phyloP scores from a whole-genome alignment of 2,797 vertebrate genomes.

The Urophycis tenuis region DNA sequence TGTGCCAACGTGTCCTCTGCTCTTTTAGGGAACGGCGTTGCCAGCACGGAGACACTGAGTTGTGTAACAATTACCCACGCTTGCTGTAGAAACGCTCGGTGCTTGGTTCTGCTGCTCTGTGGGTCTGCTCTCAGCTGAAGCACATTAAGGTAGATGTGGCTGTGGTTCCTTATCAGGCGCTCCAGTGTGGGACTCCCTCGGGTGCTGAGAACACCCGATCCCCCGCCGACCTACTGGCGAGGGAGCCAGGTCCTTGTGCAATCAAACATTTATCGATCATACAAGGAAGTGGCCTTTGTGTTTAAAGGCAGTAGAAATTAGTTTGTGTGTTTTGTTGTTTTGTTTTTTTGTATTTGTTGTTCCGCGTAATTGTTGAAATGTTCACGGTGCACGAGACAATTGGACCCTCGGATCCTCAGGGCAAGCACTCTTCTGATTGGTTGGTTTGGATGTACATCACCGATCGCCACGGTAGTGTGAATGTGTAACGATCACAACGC shows the following conservation, averaged over 20 bases:
- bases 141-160: neutral
- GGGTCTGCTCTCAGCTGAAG: neutral
- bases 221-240: neutral
- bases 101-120: neutral
- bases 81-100: neutral
- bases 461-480: neutral
- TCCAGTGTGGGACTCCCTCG: too few species aligned
- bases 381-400: neutral
- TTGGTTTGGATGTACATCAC: neutral
- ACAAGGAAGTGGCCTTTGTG: neutral
- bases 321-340: neutral
- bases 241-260: neutral
- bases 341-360: neutral
- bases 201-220: neutral
- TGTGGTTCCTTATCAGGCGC: neutral
- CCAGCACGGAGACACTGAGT: conserved; percentile 2
- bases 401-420: too few species aligned
- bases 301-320: neutral
- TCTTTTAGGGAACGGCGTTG: neutral
- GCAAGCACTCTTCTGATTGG: neutral
- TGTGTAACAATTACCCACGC: neutral
- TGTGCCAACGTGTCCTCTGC: neutral
- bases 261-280: neutral
- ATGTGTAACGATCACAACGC: neutral
- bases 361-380: neutral